Conservation (phyloP, 2,888 invertebrate species). For the Axea sp. region DNA sequence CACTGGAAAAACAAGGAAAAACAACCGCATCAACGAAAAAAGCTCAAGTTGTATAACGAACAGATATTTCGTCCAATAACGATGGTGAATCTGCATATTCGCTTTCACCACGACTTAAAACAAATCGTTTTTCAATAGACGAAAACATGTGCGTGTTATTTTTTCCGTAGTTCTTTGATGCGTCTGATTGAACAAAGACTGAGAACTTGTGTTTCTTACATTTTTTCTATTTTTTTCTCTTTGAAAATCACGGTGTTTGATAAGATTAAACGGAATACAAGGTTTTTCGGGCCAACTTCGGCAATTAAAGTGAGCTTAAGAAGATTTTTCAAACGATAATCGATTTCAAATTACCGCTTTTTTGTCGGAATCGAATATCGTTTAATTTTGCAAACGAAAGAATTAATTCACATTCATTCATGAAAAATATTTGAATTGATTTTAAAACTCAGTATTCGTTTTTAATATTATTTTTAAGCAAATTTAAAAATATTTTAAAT, state of each 20-base stretch:
- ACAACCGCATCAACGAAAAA: constrained; percentile 2
- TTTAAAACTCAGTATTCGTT: no score
- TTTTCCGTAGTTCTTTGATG: constrained; percentile 29
- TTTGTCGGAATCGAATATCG: neutral
- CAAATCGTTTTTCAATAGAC: constrained; percentile 49
- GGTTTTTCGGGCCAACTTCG: constrained; percentile 52
- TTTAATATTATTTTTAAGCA: no score
- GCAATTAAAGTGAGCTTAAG: constrained; percentile 59
- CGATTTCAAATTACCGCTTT: constrained; percentile 17
- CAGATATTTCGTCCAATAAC: constrained; percentile 27
- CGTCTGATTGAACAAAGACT: no score
- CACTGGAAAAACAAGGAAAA: constrained; percentile 12
- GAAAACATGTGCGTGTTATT: constrained; percentile 32
- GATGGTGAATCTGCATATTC: neutral
- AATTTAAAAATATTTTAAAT: no score
- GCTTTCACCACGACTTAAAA: constrained; percentile 15
- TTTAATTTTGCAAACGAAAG: no score
- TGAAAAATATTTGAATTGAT: no score
- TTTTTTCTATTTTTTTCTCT: constrained; percentile 1
- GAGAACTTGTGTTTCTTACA: no score
- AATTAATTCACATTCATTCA: no score
- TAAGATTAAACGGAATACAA: constrained; percentile 43
- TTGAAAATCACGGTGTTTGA: constrained; percentile 9
- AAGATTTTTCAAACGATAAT: constrained; percentile 13
- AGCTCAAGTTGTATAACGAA: constrained; percentile 23